These are phyloP conservation scores for Aptenodytes patagonicus DNA, from an alignment of 2,113 vertebrate genomes.

Conservation along the genomic window DNA sequence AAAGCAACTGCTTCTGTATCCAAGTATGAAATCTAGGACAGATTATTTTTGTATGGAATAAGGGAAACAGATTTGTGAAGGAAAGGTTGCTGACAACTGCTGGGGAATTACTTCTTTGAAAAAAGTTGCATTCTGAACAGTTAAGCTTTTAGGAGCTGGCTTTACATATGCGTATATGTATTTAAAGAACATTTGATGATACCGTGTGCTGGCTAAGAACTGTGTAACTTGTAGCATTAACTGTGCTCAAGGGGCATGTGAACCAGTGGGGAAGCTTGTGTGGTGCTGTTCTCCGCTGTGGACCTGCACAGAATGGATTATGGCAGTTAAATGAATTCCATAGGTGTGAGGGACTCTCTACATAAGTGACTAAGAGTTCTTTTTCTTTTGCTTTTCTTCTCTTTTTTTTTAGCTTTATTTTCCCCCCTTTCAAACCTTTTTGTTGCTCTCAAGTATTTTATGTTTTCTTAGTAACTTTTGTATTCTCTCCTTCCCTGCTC, in stretches of 20 bases:
- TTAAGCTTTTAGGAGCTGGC: not conserved
- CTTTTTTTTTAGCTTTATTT: too few relatives aligned
- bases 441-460: too few relatives aligned
- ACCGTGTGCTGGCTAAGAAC: not conserved
- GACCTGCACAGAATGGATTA: not conserved
- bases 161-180: not conserved
- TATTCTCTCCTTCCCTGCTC: too few relatives aligned
- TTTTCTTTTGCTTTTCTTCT: too few relatives aligned
- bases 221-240: not conserved
- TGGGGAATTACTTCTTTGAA: not conserved
- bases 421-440: not conserved
- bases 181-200: not conserved
- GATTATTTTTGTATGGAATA: not conserved
- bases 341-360: not conserved
- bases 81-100: not conserved
- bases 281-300: not conserved
- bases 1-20: not conserved
- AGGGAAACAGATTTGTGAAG: not conserved
- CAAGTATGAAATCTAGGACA: not conserved
- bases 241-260: not conserved
- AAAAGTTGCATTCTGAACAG: not conserved
- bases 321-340: constrained; percentile 13
- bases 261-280: not conserved
- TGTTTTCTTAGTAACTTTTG: too few relatives aligned
- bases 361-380: not conserved